Base-by-base conservation (phyloP, 2,797 vertebrate genomes). In the Anabas testudineus region DNA sequence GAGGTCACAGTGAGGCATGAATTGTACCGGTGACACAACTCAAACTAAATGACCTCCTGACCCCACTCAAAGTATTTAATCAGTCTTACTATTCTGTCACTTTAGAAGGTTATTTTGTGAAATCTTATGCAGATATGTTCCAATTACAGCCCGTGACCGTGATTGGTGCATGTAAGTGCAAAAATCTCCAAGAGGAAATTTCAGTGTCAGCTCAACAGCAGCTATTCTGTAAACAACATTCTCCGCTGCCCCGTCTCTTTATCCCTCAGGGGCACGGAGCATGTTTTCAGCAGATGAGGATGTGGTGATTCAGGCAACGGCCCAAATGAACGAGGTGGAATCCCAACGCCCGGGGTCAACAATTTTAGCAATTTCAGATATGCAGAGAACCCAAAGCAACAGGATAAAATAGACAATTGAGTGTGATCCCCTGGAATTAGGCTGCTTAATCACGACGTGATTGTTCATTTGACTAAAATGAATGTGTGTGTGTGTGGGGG, bases 331-430 rank as follows among this genome's bases (percentile, higher is more conserved):
- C 56, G 71, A 76, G 63, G 78, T 83, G 66, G 79, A 90, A 94
- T 94, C 91, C 90, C 71, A 60, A 57, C 56, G 52, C 55, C 49
- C 81, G 59, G 84, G 89, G 91, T 90, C 90, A 94, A 93, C 79
- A 73, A 95, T 93, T 90, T 90, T 67, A 92, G 85, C 80, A 83
- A 95, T 94, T 92, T 88, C 86, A 94, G 89, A 91, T 87, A 95
- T 91, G 93, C 90, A 36, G 82, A 80, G 83, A 78, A 76, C 57
- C 73, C 75, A 90, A 90, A 92, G 87, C 86, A 65, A 84, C 2
- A 32, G 92, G 91, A 93, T 93, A 81, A 93, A 53, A 86, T 21
- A 64, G 87, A 95, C 93, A 95, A 95, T 94, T 66, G 84, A 74
- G 67, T 62, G 21, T 89, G 87, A 93, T 85, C 91, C 92, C 18